Base-by-base conservation (phyloP, 2,888 invertebrate species). In the Morpho helenor region DNA sequence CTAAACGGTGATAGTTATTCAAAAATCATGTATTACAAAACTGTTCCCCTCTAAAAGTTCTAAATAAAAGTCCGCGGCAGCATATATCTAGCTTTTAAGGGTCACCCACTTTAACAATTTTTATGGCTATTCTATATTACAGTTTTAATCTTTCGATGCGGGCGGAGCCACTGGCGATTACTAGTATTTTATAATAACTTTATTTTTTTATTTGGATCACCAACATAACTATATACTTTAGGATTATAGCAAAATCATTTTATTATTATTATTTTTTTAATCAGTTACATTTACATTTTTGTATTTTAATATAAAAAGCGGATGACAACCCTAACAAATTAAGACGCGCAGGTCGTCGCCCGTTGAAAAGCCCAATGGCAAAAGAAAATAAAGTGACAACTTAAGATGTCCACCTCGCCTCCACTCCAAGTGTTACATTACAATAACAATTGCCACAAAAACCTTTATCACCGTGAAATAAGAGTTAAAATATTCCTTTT, bases 371-470 rank as follows among this genome's bases (percentile, higher is more conserved):
- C 67, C 76, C 75, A 76, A 76, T 77, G 80, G 83, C 80, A 83
- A 86, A 87, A 86, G 82, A 88, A 85, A 87, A 86, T 80, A 84
- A 79, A 79, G 81, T 84, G 82, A 86, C 86, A 86, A 81, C 77
- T 82, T 78, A 82, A 87, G 85, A 84, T 82, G 82, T 84, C 84
- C 84, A 76, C 76, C 76, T 80, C 75, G 65, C 71, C 69, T 70
- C 67, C 69, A 66, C 70, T 71, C 71, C 73, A 68, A 81, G 80
- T 79, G 80, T 83, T 76, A 77, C 78, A 84, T 86, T 86, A 88
- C 80, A 87, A 89, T 85, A 85, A 86, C 85, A 87, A 84, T 76
- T 65, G 67, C 45, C 64, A 48, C 56, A 61, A 58, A 42, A 41
- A 7, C 54, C 68, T 71, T 76, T 79, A 75, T 75, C 54, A 50